Evolutionary conservation across 2,888 invertebrate genomes (phyloP), one percentile per base, ranked within the genome.

Genomic region (Dolomedes plantarius): DNA sequence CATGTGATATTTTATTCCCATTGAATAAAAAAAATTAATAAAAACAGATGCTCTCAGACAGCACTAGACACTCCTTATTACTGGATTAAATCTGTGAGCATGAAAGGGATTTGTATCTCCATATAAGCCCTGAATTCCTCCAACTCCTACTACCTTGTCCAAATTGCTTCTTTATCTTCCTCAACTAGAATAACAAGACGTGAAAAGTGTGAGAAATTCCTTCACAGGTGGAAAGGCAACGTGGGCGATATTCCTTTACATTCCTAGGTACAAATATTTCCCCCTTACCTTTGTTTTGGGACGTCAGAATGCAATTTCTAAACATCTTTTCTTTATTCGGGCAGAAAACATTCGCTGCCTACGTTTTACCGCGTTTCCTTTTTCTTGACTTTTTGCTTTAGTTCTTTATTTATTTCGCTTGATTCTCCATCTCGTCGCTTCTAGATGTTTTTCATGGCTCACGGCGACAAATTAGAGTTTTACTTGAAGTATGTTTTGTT

Each of bases 391-490:
- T 46, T 46, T 46, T 46, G 41, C 16, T 16, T 46, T 36, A 5
- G 9, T 46, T 46, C 16, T 56, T 6, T 56, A 23, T 23, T 56
- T 56, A 23, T 56, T 3, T 23, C 6, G 3, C 23, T 56, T 23
- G 19, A 5, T 23, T 56, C 56, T 5, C 19, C 23, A 19, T 23
- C 56, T 56, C 56, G 56, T 23, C 19, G 23, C 23, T 19, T 56
- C 23, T 19, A 23, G 56, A 56, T 56, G 23, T 56, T 56, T 56
- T 23, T 56, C 23, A 23, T 56, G 56, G 5, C 56, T 56, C 56
- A 19, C 19, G 23, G 56, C 56, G 56, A 56, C 56, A 56, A 56
- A 56, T 56, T 56, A 56, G 56, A 56, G 23, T 56, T 56, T 56
- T 56, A 23, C 56, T 56, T 19, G 56, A 56, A 56, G 56, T 5